Evolutionary conservation across 1,140 invertebrate genomes (phyloP), one percentile per base, ranked within the genome.

Genomic region (Aricia agestis): DNA sequence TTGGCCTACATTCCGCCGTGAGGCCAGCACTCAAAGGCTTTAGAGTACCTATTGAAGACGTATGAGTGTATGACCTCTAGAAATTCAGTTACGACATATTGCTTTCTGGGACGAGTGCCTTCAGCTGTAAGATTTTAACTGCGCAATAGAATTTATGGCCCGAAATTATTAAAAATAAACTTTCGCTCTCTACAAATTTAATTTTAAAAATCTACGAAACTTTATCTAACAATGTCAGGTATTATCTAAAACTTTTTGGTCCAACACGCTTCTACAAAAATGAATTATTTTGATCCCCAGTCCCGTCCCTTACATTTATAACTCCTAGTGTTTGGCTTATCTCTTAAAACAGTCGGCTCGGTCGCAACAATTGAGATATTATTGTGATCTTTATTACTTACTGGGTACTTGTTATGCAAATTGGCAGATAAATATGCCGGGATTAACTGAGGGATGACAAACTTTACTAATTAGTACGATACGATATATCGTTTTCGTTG

Each of bases 281-380:
- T 52, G 10, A 4, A 52, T 52, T 52, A 52, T 52, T 52, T 52
- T 52, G 45, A 52, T 52, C 45, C 45, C 45, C 45, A 3, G 4
- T 15, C 45, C 45, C 36, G 36, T 36, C 36, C 45, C 45, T 52
- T 9, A 52, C 45, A 52, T 52, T 52, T 52, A 52, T 15, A 52
- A 52, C 45, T 52, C 45, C 10, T 15, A 36, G 45, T 52, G 13
- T 11, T 52, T 52, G 13, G 11, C 45, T 52, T 52, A 52, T 52
- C 45, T 52, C 45, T 52, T 52, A 52, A 52, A 52, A 13, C 45
- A 52, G 45, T 15, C 45, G 45, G 45, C 45, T 52, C 45, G 45
- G 45, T 52, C 45, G 45, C 45, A 52, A 52, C 45, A 52, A 52
- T 52, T 52, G 45, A 52, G 45, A 52, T 52, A 52, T 52, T 52